Evolutionary conservation across 2,113 vertebrate genomes (phyloP).

Genomic region (Parus major): DNA sequence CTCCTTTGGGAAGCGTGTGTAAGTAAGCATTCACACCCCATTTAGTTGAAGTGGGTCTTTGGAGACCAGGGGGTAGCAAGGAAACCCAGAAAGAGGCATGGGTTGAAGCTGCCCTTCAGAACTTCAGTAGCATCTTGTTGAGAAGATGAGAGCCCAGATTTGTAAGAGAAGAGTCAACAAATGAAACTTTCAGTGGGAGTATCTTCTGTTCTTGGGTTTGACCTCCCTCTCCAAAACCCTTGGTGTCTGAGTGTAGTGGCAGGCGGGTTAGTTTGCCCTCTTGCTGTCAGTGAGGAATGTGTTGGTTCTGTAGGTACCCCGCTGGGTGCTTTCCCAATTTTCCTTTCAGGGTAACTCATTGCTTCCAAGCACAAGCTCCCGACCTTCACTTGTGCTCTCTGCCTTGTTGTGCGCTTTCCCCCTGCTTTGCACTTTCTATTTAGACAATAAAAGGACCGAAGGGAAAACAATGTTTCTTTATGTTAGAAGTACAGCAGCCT

Average conservation of each 20-base stretch:
- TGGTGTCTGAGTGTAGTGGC: neutral
- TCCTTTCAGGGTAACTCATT: neutral
- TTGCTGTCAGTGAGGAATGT: constrained; percentile 2
- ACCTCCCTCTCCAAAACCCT: neutral
- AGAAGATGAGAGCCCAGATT: neutral
- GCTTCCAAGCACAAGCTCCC: neutral
- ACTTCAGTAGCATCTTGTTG: neutral
- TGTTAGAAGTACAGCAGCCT: constrained; percentile 26
- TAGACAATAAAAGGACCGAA: constrained; percentile 51
- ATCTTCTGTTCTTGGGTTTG: neutral
- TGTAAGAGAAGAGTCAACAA: neutral
- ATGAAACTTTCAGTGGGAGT: neutral
- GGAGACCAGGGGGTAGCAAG: neutral
- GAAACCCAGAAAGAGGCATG: neutral
- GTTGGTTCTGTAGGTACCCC: neutral
- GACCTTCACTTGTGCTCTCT: neutral
- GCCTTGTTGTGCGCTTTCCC: constrained; percentile 15
- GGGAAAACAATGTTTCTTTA: constrained; percentile 66
- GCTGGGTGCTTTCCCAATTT: neutral
- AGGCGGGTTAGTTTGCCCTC: neutral
- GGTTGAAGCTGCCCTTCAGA: neutral
- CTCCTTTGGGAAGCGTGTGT: neutral
- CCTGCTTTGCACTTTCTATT: constrained; percentile 18
- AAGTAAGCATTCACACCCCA: neutral
- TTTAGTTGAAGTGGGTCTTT: neutral